phyloP scores from a whole-genome alignment of 53 echinoderm and acorn worm species.

The Crossaster papposus region DNA sequence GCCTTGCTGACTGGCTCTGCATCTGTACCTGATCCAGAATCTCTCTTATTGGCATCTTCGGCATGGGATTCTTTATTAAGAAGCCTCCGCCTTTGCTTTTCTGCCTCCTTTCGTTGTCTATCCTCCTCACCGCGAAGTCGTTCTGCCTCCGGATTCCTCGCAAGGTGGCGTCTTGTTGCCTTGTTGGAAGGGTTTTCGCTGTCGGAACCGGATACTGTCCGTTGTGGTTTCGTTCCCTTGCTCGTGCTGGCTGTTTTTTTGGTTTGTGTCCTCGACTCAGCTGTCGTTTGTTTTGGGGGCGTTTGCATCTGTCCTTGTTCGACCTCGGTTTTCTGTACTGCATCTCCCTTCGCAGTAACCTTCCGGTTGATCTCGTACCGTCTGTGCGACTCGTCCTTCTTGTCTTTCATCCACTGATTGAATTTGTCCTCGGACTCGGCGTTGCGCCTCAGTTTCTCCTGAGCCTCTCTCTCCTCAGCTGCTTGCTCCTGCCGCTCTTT shows the following conservation, averaged over 20 bases:
- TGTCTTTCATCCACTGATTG: conserved; percentile 49
- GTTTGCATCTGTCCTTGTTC: background rate
- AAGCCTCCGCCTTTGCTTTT: conserved; percentile 42
- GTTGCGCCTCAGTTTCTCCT: conserved; percentile 1
- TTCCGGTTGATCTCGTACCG: conserved; percentile 5
- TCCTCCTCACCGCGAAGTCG: conserved; percentile 47
- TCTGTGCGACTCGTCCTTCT: conserved; percentile 13
- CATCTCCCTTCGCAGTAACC: background rate
- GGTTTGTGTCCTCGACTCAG: background rate
- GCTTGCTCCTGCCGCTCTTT: conserved; percentile 34
- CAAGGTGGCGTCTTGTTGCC: conserved; percentile 1
- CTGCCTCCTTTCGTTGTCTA: conserved; percentile 58
- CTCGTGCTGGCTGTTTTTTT: background rate
- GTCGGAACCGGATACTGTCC: background rate
- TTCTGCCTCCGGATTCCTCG: conserved; percentile 41
- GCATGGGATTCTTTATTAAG: conserved; percentile 6
- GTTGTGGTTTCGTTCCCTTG: background rate
- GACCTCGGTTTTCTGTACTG: background rate
- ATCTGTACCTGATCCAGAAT: background rate
- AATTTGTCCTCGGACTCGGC: conserved; percentile 34
- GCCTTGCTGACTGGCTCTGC: background rate
- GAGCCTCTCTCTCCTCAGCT: background rate
- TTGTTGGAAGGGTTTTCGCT: conserved; percentile 13
- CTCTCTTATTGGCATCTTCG: conserved; percentile 1
- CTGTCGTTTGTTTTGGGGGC: background rate